Conservation (phyloP, 2,113 vertebrate genomes). For the Triplophysa rosa region DNA sequence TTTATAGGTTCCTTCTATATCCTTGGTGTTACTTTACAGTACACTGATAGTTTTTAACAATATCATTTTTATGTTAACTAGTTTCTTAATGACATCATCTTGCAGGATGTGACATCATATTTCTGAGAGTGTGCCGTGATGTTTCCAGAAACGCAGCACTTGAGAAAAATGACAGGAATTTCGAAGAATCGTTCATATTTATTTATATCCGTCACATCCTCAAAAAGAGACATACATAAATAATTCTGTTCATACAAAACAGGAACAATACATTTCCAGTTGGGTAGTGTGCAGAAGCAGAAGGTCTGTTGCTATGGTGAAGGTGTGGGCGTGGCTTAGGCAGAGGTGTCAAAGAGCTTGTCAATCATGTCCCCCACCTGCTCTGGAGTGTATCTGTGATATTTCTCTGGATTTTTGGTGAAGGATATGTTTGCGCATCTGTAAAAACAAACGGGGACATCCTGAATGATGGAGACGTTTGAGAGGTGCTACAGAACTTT, state of each 20-base stretch:
- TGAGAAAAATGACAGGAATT: neutral
- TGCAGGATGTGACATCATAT: no score
- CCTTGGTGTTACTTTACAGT: no score
- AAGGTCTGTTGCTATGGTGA: neutral
- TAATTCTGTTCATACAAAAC: constrained; percentile 25
- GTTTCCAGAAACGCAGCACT: neutral
- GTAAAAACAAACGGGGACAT: constrained; percentile 28
- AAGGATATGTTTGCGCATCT: constrained; percentile 90
- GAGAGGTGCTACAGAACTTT: neutral
- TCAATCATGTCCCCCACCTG: constrained; percentile 97
- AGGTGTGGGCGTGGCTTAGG: constrained; percentile 67
- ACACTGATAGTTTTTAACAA: no score
- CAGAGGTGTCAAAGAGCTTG: constrained; percentile 93
- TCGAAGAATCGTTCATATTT: neutral
- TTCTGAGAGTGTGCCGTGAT: no score
- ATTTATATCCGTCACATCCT: constrained; percentile 6
- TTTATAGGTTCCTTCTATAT: no score
- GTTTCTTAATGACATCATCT: no score
- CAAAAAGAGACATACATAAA: constrained; percentile 20
- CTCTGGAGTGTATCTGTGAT: constrained; percentile 90
- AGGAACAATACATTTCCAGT: neutral
- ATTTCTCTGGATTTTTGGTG: constrained; percentile 97
- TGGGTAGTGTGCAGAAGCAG: neutral
- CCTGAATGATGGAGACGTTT: neutral
- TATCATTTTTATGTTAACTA: no score